Evolutionary conservation across 2,888 invertebrate genomes (phyloP), one percentile per base, ranked within the genome.

Genomic region (Eucera pruinosa): DNA sequence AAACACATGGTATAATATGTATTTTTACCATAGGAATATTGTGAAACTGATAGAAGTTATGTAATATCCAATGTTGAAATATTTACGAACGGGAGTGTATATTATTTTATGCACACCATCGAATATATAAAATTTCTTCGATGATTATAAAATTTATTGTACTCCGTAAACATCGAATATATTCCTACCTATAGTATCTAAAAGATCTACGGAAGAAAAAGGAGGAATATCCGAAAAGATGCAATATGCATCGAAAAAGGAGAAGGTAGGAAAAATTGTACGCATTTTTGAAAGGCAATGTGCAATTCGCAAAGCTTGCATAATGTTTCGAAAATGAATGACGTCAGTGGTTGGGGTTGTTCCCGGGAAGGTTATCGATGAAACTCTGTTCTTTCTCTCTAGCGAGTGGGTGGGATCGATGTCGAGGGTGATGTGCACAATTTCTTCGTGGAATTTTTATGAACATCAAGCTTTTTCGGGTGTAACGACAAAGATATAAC

Each of bases 321-420:
- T 82, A 73, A 76, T 41, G 47, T 78, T 82, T 71, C 60, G 62
- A 76, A 84, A 84, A 84, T 71, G 71, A 45, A 61, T 80, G 80
- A 84, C 85, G 78, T 84, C 71, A 72, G 62, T 61, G 60, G 68
- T 67, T 39, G 71, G 73, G 72, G 54, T 74, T 78, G 73, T 73
- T 61, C 77, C 47, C 55, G 66, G 74, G 76, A 85, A 78, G 75
- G 81, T 82, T 79, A 85, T 85, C 83, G 85, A 85, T 84, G 81
- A 72, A 77, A 81, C 77, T n/a, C n/a, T 77, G 64, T 82, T 75
- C 77, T 69, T 58, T 68, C 58, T 60, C 64, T 58, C 48, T 55
- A 50, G 43, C 52, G 60, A 58, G 70, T 58, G 75, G 65, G 62
- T 54, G 65, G 78, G 69, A 84, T 84, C 84, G 84, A 84, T 84